A percentile compares a stretch with the other conserved stretches of the same genome.
Conservation (phyloP, 2,113 vertebrate species). For the Odontophorus gujanensis region DNA sequence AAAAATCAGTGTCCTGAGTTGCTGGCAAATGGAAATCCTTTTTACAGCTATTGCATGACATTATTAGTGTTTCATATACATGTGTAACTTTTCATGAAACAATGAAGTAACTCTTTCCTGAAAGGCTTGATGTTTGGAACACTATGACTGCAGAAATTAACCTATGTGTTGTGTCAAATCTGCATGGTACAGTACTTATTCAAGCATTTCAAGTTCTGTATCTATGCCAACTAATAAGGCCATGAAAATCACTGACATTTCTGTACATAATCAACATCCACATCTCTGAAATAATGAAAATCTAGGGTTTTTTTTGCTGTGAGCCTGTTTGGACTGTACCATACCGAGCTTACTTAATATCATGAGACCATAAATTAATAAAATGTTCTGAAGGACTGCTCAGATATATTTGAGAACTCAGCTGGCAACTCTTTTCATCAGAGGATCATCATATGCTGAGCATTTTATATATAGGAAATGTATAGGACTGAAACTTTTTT, state of each 20-base stretch:
- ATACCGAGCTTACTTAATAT: not conserved
- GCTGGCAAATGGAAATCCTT: not conserved
- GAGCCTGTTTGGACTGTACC: not conserved
- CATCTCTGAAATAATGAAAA: not conserved
- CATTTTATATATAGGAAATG: not conserved
- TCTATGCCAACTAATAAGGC: not conserved
- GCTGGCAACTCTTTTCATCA: not conserved
- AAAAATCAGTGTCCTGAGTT: not conserved
- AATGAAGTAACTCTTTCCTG: not conserved
- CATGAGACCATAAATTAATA: not conserved
- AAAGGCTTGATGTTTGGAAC: not conserved
- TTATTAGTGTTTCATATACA: not conserved
- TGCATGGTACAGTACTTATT: not conserved
- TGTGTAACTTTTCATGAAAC: not conserved
- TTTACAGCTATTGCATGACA: not conserved
- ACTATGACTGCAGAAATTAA: conserved; percentile 11
- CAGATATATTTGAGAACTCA: not conserved
- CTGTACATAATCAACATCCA: not conserved
- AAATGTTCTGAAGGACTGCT: not conserved
- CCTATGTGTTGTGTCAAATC: not conserved
- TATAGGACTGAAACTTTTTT: not conserved
- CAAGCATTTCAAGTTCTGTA: not conserved
- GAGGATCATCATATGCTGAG: not conserved
- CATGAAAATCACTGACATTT: conserved; percentile 8
- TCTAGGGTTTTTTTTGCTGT: not conserved